These are phyloP conservation scores for Pseudois nayaur DNA, from an alignment of 2,113 vertebrate species.

Conservation along the genomic window DNA sequence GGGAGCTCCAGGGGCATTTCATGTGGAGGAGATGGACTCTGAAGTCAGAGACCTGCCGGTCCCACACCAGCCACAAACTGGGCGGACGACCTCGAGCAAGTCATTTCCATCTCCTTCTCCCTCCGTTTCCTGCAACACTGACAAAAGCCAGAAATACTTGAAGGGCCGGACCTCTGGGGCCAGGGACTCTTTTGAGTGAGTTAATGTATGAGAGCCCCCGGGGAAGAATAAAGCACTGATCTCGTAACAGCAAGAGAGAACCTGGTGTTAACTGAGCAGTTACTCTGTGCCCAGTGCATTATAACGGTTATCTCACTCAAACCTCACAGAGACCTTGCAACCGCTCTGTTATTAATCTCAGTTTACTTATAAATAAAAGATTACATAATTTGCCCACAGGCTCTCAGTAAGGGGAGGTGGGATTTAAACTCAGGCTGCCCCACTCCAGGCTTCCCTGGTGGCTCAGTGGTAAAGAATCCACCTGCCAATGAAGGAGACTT, in stretches of 20 bases:
- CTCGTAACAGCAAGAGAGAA: not conserved
- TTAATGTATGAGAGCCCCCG: not conserved
- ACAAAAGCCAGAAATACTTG: not conserved
- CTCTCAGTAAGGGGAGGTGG: not conserved
- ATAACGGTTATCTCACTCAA: rapidly evolving
- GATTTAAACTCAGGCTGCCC: not conserved
- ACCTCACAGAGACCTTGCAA: not conserved
- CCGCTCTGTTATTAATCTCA: not conserved
- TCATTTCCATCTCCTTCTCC: not conserved
- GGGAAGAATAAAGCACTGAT: not conserved
- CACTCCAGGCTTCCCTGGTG: not conserved
- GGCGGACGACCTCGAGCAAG: not conserved
- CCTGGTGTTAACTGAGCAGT: rapidly evolving
- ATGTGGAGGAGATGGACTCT: not conserved
- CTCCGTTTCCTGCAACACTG: not conserved
- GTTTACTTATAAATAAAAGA: not conserved
- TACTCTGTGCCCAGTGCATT: too few relatives aligned
- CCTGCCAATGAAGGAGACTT: not conserved
- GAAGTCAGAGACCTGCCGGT: not conserved
- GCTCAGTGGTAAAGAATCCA: not conserved
- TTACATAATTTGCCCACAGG: not conserved
- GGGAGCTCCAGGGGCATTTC: not conserved
- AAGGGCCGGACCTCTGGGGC: not conserved
- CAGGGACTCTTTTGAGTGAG: not conserved
- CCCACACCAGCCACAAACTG: not conserved